Percentiles rank a stretch among this genome's conserved stretches.
Evolutionary conservation across 53 echinoderm and acorn worm species (phyloP).

Genomic region (Paelopatides confundens): DNA sequence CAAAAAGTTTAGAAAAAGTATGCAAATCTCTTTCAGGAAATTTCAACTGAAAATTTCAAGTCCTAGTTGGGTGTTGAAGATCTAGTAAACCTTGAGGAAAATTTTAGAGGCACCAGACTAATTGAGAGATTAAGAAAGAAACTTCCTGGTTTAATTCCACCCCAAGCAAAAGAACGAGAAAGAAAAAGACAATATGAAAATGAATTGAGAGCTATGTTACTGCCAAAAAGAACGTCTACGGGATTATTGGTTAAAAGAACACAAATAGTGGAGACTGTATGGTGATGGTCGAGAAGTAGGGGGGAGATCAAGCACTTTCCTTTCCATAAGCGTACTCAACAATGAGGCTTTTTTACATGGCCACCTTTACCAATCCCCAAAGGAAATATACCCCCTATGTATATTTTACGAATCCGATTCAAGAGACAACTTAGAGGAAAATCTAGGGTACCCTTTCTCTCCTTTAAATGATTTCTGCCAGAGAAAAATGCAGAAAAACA

Average conservation of each 20-base stretch:
- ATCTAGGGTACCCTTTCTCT: no score
- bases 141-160: constrained; percentile 61
- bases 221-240: constrained; percentile 63
- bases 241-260: constrained; percentile 53
- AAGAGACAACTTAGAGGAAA: no score
- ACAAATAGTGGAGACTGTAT: constrained; percentile 2
- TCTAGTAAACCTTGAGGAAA: constrained; percentile 53
- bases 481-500: not conserved
- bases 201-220: constrained; percentile 55
- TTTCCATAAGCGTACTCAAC: constrained; percentile 58
- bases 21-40: not conserved
- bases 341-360: no score
- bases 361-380: constrained; percentile 72
- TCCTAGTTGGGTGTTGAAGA: constrained; percentile 33
- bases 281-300: constrained; percentile 76
- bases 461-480: not conserved
- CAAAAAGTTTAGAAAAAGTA: not conserved
- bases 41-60: not conserved
- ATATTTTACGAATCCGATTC: no score
- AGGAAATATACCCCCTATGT: no score
- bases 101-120: constrained; percentile 60
- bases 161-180: constrained; percentile 3
- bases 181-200: constrained; percentile 40
- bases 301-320: constrained; percentile 51
- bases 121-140: constrained; percentile 62